These are phyloP conservation scores for Megaleporinus macrocephalus DNA, from an alignment of 2,113 vertebrate species.

Conservation along the genomic window DNA sequence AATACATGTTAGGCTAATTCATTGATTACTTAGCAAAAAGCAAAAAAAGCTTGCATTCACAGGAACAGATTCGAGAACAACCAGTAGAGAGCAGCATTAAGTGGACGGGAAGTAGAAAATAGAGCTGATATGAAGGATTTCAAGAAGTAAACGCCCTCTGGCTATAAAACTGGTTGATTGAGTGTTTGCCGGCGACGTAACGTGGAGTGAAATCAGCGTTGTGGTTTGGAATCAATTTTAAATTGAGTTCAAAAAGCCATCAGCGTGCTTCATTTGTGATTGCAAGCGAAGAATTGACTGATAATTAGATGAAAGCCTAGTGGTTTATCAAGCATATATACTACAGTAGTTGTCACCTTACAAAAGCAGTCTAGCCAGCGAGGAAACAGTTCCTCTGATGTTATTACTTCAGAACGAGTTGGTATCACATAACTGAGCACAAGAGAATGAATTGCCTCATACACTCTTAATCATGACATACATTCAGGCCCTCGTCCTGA, in stretches of 20 bases:
- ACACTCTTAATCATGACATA: slow-evolving; percentile 16
- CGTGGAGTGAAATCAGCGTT: slow-evolving; percentile 26
- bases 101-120: not conserved
- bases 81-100: not conserved
- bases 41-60: slow-evolving; percentile 24
- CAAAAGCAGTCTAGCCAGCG: slow-evolving; percentile 23
- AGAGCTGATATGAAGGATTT: not conserved
- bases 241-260: slow-evolving; percentile 38
- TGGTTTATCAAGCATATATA: slow-evolving; percentile 31
- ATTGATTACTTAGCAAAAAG: slow-evolving; percentile 44
- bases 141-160: slow-evolving; percentile 9
- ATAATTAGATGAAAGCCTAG: slow-evolving; percentile 44
- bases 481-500: not conserved
- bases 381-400: slow-evolving; percentile 36
- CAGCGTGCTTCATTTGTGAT: slow-evolving; percentile 25
- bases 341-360: slow-evolving; percentile 34
- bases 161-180: slow-evolving; percentile 15
- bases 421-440: not conserved
- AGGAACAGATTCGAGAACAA: slow-evolving; percentile 34
- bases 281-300: slow-evolving; percentile 29
- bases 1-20: slow-evolving; percentile 46
- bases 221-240: slow-evolving; percentile 40
- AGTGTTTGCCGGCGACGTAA: not conserved
- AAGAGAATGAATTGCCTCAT: slow-evolving; percentile 31
- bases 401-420: slow-evolving; percentile 7